phyloP scores from a whole-genome alignment of 2,888 invertebrate species.

The Glyphotaelius pellucidus region DNA sequence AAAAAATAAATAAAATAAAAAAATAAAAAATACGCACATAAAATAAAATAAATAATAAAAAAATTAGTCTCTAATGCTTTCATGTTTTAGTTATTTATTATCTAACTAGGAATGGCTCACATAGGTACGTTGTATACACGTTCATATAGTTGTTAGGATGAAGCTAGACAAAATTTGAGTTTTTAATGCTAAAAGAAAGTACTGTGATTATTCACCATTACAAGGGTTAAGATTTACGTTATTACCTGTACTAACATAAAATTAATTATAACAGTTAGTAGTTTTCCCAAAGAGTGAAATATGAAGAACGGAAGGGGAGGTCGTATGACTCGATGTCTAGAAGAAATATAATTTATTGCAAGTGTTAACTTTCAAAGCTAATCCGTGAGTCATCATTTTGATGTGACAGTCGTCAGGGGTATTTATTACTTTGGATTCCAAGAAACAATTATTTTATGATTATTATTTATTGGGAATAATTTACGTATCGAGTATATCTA shows the following conservation, averaged over 20 bases:
- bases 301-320: constrained; percentile 36
- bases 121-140: too few species aligned
- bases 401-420: background rate
- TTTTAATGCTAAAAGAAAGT: too few species aligned
- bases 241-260: background rate
- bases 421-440: background rate
- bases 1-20: too few species aligned
- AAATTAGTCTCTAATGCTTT: too few species aligned
- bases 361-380: constrained; percentile 40
- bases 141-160: too few species aligned
- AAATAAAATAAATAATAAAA: too few species aligned
- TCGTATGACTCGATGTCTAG: constrained; percentile 10
- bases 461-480: background rate
- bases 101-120: too few species aligned
- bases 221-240: background rate
- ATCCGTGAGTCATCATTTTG: constrained; percentile 14
- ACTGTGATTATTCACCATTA: background rate
- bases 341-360: constrained; percentile 23
- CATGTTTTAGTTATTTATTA: too few species aligned
- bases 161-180: too few species aligned
- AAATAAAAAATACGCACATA: too few species aligned
- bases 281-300: constrained; percentile 14
- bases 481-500: background rate
- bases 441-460: background rate
- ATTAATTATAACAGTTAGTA: background rate